phyloP scores from a whole-genome alignment of 1,140 invertebrate genomes.

The Sinella curviseta region DNA sequence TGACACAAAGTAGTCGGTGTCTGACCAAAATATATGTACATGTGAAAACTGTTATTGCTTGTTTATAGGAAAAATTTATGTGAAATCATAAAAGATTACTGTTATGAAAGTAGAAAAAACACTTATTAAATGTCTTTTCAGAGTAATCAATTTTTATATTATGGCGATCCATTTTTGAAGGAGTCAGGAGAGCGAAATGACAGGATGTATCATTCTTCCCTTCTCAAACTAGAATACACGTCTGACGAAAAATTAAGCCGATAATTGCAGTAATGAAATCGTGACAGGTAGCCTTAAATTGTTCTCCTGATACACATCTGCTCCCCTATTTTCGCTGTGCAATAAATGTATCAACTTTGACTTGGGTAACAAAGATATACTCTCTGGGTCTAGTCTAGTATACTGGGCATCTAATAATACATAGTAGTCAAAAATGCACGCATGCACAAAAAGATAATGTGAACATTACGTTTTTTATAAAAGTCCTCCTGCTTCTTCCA shows the following conservation, averaged over 20 bases:
- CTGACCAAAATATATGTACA: too few species aligned
- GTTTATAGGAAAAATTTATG: too few species aligned
- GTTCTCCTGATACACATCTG: conserved; percentile 15
- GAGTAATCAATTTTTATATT: background rate
- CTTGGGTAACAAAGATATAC: background rate
- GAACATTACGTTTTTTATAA: too few species aligned
- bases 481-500: too few species aligned
- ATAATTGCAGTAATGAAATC: conserved; percentile 19
- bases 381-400: too few species aligned
- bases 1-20: too few species aligned
- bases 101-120: too few species aligned
- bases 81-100: too few species aligned
- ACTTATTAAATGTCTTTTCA: background rate
- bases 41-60: too few species aligned
- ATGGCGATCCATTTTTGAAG: background rate
- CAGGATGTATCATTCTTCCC: background rate
- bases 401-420: too few species aligned
- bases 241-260: conserved; percentile 3
- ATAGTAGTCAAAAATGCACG: too few species aligned
- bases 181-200: background rate
- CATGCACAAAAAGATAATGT: too few species aligned
- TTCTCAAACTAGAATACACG: background rate
- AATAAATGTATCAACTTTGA: background rate
- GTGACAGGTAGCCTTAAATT: conserved; percentile 16
- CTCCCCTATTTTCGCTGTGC: background rate